These are phyloP conservation scores for Acanthochromis polyacanthus DNA, from an alignment of 2,113 vertebrate species.

Conservation along the genomic window DNA sequence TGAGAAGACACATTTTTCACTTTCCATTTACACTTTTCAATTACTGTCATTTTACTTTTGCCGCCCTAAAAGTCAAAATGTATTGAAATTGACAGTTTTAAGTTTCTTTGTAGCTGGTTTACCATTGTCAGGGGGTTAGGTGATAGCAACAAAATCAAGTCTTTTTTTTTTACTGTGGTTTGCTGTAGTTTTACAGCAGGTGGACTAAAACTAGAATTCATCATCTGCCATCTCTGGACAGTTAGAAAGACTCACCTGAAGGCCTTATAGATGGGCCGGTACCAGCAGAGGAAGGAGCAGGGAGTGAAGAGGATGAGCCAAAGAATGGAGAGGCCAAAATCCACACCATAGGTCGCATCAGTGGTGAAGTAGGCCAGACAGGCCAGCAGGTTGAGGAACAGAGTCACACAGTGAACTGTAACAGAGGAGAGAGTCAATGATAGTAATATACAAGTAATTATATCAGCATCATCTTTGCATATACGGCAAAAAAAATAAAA, in stretches of 20 bases:
- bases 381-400: conserved; percentile 95
- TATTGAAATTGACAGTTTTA: too few species aligned
- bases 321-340: conserved; percentile 94
- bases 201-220: too few species aligned
- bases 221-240: background rate
- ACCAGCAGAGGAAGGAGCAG: conserved; percentile 99
- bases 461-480: background rate
- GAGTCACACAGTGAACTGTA: conserved; percentile 90
- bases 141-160: too few species aligned
- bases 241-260: conserved; percentile 88
- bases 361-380: conserved; percentile 91
- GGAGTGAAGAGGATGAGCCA: conserved; percentile 96
- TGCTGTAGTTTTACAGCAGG: too few species aligned
- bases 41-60: too few species aligned
- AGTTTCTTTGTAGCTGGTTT: too few species aligned
- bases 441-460: background rate
- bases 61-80: too few species aligned
- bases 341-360: conserved; percentile 67
- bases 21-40: too few species aligned
- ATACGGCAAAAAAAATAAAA: background rate
- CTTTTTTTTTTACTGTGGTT: too few species aligned
- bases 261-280: conserved; percentile 96
- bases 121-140: too few species aligned
- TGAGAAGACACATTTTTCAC: too few species aligned
- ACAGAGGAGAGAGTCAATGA: background rate